Evolutionary conservation across 2,797 vertebrate genomes (phyloP).

Genomic region (Gorsachius magnificus): DNA sequence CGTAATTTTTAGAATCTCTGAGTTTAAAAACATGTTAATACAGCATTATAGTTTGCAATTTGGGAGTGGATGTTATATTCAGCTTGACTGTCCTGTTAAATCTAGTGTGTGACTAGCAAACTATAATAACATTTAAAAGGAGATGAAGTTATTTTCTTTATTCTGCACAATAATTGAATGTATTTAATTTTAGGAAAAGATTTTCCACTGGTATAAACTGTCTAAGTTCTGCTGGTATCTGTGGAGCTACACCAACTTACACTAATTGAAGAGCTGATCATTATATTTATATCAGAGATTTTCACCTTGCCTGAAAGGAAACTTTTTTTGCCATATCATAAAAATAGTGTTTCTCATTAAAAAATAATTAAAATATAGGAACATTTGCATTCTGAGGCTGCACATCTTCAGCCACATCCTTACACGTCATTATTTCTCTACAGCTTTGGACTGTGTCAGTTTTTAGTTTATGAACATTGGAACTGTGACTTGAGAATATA

Average conservation of each 20-base stretch:
- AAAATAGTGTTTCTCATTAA: neutral
- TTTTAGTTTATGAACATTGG: neutral
- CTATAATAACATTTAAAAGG: neutral
- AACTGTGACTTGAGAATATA: neutral
- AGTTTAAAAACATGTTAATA: neutral
- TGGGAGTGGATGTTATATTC: neutral
- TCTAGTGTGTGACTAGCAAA: neutral
- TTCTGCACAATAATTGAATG: neutral
- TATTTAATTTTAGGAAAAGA: neutral
- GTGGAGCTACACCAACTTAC: neutral
- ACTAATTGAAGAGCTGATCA: neutral
- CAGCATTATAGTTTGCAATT: neutral
- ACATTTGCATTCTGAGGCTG: neutral
- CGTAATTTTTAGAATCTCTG: neutral
- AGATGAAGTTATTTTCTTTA: neutral
- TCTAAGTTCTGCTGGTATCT: neutral
- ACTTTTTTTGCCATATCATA: neutral
- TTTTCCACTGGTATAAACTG: neutral
- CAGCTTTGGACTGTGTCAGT: neutral
- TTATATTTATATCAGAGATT: neutral
- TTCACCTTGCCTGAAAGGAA: neutral
- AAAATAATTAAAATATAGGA: neutral
- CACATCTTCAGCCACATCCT: neutral
- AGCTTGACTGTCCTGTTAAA: neutral
- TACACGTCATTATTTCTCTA: neutral